These are phyloP conservation scores for Fringilla coelebs DNA, from an alignment of 2,797 vertebrate species.

Conservation along the genomic window DNA sequence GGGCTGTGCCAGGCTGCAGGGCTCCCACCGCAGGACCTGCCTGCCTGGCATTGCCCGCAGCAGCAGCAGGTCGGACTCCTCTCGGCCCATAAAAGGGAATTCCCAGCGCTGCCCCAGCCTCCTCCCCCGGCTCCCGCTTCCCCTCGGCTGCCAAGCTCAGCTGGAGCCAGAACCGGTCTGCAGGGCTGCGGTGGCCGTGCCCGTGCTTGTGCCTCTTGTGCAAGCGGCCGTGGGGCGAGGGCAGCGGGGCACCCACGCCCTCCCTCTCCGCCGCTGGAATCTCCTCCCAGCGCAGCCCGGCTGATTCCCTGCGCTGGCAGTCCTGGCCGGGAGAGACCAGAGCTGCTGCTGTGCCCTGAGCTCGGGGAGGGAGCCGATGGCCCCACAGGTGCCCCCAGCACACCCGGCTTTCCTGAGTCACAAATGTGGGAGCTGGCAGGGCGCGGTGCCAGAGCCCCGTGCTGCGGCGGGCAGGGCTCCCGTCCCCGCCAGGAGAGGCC, in stretches of 20 bases:
- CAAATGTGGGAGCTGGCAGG: not conserved
- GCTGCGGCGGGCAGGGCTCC: not conserved
- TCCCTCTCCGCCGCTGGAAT: not conserved
- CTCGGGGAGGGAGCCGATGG: not conserved
- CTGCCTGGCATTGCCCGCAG: not conserved
- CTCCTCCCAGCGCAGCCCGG: not conserved
- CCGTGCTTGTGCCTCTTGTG: slow-evolving; percentile 1
- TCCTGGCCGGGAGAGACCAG: no score
- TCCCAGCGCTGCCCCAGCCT: not conserved
- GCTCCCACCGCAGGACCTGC: not conserved
- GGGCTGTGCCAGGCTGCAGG: not conserved
- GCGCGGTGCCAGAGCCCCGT: not conserved
- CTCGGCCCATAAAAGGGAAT: not conserved
- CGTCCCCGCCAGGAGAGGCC: not conserved
- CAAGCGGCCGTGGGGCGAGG: not conserved
- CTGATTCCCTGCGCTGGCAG: no score
- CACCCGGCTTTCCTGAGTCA: not conserved
- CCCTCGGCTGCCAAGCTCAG: not conserved
- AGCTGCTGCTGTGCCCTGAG: no score
- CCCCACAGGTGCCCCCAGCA: not conserved
- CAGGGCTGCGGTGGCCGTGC: not conserved
- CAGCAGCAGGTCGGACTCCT: not conserved
- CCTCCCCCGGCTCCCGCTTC: not conserved
- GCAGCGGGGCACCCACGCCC: not conserved
- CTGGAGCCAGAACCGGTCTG: not conserved